phyloP scores from a whole-genome alignment of 1,140 invertebrate genomes.

The Trichomalopsis sarcophagae region DNA sequence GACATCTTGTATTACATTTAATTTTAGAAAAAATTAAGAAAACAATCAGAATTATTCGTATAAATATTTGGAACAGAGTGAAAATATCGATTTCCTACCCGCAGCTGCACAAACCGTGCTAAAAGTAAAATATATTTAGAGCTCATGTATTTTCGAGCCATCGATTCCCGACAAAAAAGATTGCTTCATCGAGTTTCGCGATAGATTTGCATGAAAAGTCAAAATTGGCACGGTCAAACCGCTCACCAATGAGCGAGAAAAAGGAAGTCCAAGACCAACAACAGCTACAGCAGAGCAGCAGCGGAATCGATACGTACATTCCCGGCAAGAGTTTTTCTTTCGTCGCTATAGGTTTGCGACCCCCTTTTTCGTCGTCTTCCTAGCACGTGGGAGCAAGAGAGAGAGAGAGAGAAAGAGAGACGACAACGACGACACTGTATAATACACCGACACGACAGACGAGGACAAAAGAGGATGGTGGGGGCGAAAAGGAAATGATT shows the following conservation, averaged over 20 bases:
- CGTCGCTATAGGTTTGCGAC: constrained; percentile 1
- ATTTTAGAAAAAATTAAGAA: no score
- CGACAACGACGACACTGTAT: not conserved
- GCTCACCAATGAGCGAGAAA: not conserved
- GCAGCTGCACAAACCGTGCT: no score
- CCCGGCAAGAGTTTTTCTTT: constrained; percentile 10
- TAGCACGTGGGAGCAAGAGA: not conserved
- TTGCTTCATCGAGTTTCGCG: no score
- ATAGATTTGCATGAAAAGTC: not conserved
- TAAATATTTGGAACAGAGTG: no score
- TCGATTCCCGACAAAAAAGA: no score
- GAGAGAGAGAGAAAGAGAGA: not conserved
- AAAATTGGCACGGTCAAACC: constrained; percentile 3
- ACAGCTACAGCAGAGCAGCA: no score
- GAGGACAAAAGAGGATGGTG: not conserved
- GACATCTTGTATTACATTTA: no score
- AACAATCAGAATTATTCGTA: no score
- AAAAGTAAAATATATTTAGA: no score
- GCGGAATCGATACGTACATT: constrained; percentile 7
- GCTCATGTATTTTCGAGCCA: no score
- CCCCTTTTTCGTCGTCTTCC: constrained; percentile 1
- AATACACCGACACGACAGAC: not conserved
- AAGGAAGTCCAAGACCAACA: not conserved
- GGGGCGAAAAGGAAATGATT: constrained; percentile 46
- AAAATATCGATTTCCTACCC: no score